A percentile compares a stretch with the other conserved stretches of the same genome.
These are phyloP conservation scores for Peribatodes rhomboidaria DNA, from an alignment of 2,888 invertebrate species.

Conservation along the genomic window DNA sequence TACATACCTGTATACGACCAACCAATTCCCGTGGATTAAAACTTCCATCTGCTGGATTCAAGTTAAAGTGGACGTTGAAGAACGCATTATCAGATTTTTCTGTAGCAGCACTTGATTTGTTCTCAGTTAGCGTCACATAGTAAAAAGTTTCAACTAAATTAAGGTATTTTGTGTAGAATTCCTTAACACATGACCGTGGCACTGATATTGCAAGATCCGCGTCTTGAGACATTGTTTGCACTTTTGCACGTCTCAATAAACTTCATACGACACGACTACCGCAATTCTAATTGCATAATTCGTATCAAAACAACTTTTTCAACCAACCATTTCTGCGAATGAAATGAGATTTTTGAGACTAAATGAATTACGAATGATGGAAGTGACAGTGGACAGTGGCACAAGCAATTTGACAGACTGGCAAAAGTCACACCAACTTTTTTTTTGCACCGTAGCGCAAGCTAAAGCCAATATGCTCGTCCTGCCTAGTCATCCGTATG, in stretches of 20 bases:
- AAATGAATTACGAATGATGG: too few relatives aligned
- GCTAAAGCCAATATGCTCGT: too few relatives aligned
- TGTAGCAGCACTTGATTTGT: slow-evolving; percentile 66
- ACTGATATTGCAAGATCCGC: slow-evolving; percentile 75
- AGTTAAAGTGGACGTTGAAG: slow-evolving; percentile 78
- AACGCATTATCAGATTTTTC: slow-evolving; percentile 75
- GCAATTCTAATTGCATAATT: slow-evolving; percentile 75
- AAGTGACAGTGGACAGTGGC: too few relatives aligned
- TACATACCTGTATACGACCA: slow-evolving; percentile 77
- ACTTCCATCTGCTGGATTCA: slow-evolving; percentile 76
- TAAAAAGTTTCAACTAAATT: slow-evolving; percentile 84
- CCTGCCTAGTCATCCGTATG: too few relatives aligned
- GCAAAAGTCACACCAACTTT: too few relatives aligned
- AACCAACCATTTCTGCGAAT: slow-evolving; percentile 30
- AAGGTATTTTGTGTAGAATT: slow-evolving; percentile 78
- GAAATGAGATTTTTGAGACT: neutral
- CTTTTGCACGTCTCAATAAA: slow-evolving; percentile 60
- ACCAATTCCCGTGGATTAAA: slow-evolving; percentile 75
- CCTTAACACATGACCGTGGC: slow-evolving; percentile 75
- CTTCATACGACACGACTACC: slow-evolving; percentile 62
- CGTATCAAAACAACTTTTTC: slow-evolving; percentile 66
- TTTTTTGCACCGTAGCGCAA: too few relatives aligned
- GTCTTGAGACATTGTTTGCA: slow-evolving; percentile 78
- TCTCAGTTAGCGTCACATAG: slow-evolving; percentile 80
- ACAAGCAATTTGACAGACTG: too few relatives aligned